These are phyloP conservation scores for Drosophila azteca DNA, from an alignment of 1,140 invertebrate genomes.

Conservation along the genomic window DNA sequence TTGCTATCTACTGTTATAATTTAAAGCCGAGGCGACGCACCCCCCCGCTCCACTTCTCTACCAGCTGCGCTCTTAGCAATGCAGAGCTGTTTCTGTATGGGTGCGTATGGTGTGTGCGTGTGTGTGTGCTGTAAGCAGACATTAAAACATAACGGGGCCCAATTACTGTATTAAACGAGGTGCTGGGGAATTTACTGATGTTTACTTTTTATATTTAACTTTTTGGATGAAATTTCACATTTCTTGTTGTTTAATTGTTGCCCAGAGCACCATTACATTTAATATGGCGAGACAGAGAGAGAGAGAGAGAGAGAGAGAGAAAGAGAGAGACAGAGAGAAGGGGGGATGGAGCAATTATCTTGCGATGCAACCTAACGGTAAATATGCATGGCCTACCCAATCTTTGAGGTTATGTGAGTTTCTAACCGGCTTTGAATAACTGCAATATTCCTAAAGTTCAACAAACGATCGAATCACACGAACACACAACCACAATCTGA, in stretches of 20 bases:
- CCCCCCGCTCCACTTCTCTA: no score
- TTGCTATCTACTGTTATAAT: conserved; percentile 69
- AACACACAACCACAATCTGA: neutral
- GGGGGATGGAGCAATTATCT: neutral
- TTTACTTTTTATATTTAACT: conserved; percentile 40
- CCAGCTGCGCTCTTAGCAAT: conserved; percentile 49
- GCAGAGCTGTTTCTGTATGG: conserved; percentile 41
- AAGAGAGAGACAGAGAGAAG: no score
- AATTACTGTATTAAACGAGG: conserved; percentile 73
- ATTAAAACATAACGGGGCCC: conserved; percentile 77
- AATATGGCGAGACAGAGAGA: no score
- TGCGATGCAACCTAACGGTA: conserved; percentile 56
- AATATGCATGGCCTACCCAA: conserved; percentile 24
- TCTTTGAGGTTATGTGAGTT: conserved; percentile 68
- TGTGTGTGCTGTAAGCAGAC: conserved; percentile 53
- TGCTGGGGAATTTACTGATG: conserved; percentile 59
- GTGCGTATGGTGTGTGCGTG: conserved; percentile 20
- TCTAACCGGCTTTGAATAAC: conserved; percentile 27
- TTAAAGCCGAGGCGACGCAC: conserved; percentile 44
- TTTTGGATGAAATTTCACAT: conserved; percentile 40
- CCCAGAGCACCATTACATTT: no score
- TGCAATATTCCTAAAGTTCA: conserved; percentile 57
- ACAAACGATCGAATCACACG: conserved; percentile 52
- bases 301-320: no score
- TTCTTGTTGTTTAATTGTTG: conserved; percentile 47